These are phyloP conservation scores for Thereva nobilitata DNA, from an alignment of 2,888 invertebrate species.

Conservation along the genomic window DNA sequence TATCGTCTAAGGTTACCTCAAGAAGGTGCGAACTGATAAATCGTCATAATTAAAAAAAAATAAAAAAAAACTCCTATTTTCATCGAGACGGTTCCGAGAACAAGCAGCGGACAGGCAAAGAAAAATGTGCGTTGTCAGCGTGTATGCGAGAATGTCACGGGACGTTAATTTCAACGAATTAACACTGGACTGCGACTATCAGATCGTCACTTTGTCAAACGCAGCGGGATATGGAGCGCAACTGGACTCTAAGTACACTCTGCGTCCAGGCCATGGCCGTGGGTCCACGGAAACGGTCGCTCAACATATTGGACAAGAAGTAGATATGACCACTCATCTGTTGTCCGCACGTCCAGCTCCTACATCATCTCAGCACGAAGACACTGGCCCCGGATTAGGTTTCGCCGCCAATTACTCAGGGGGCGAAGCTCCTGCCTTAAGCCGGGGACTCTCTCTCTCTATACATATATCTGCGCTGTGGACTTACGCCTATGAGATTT, in stretches of 20 bases:
- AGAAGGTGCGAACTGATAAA: background rate
- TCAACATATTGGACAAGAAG: slow-evolving; percentile 1
- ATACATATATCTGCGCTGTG: background rate
- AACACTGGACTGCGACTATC: slow-evolving; percentile 43
- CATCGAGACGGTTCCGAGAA: slow-evolving; percentile 25
- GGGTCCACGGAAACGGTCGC: slow-evolving; percentile 1
- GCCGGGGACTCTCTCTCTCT: slow-evolving; percentile 2
- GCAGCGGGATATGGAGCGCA: slow-evolving; percentile 45
- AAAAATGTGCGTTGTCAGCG: slow-evolving; percentile 36
- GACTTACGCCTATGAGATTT: background rate
- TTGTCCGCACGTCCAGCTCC: slow-evolving; percentile 21
- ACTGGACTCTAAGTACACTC: slow-evolving; percentile 34
- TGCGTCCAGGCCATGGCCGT: slow-evolving; percentile 32
- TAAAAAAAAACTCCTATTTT: background rate
- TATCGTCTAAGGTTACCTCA: too few species aligned
- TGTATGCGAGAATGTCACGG: slow-evolving; percentile 40
- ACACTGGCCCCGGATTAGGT: slow-evolving; percentile 19
- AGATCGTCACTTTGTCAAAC: slow-evolving; percentile 48
- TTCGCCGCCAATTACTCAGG: slow-evolving; percentile 13
- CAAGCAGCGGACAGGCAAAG: slow-evolving; percentile 20
- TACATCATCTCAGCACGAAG: slow-evolving; percentile 31
- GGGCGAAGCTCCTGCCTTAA: background rate
- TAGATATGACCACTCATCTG: slow-evolving; percentile 26
- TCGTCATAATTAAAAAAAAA: slow-evolving; percentile 29
- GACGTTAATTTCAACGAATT: slow-evolving; percentile 47